Conservation (phyloP, 2,888 invertebrate genomes). For the Folsomia manolachei region DNA sequence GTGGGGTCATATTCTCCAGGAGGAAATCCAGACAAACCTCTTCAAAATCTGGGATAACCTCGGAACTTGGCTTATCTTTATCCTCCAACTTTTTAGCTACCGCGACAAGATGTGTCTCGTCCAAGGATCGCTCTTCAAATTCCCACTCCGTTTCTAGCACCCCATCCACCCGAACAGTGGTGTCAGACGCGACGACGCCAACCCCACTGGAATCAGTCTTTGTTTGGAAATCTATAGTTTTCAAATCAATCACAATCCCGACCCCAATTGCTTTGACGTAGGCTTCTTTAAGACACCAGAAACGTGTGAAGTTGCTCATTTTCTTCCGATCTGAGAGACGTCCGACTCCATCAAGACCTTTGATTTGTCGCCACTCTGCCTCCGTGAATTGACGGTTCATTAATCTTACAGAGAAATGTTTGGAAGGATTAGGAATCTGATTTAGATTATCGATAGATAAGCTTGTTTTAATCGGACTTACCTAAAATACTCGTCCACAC, state of each 20-base stretch:
- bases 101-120: constrained; percentile 69
- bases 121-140: constrained; percentile 78
- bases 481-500: constrained; percentile 75
- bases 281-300: constrained; percentile 93
- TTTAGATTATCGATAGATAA: not conserved
- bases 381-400: constrained; percentile 80
- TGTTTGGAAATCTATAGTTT: constrained; percentile 71
- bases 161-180: constrained; percentile 65
- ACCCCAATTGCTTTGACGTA: constrained; percentile 87
- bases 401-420: constrained; percentile 55
- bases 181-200: constrained; percentile 61
- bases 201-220: constrained; percentile 56
- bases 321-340: constrained; percentile 55
- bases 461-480: no score
- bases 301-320: constrained; percentile 75
- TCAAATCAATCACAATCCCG: constrained; percentile 75
- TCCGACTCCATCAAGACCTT: constrained; percentile 59
- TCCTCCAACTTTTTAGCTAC: constrained; percentile 59
- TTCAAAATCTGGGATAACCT: constrained; percentile 57
- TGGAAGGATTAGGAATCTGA: not conserved
- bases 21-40: constrained; percentile 63
- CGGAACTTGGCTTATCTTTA: constrained; percentile 20
- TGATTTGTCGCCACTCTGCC: constrained; percentile 76
- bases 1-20: constrained; percentile 59
- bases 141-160: constrained; percentile 62